Percentiles rank a stretch among this genome's conserved stretches.
These are phyloP conservation scores for Acinonyx jubatus DNA, from an alignment of 2,113 vertebrate species.

Conservation along the genomic window DNA sequence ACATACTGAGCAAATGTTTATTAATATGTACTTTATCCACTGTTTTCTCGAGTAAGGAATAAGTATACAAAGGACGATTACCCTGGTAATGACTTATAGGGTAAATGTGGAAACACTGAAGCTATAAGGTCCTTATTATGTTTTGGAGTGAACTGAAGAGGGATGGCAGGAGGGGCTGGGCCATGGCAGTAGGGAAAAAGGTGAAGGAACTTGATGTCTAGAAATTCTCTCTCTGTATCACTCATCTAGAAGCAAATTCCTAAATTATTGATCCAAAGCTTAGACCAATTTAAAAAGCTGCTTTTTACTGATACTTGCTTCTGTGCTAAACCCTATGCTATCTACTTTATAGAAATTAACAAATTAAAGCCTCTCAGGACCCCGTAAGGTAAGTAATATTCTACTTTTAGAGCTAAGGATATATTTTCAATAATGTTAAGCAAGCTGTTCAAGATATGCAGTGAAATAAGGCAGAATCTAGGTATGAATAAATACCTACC, in stretches of 20 bases:
- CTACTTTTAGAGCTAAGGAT: background rate
- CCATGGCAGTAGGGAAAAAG: background rate
- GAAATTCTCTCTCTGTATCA: background rate
- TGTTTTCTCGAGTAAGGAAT: background rate
- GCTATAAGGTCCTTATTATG: background rate
- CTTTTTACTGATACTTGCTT: background rate
- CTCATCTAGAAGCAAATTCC: background rate
- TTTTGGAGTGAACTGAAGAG: background rate
- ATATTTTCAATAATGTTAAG: background rate
- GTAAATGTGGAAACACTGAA: background rate
- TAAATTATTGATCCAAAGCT: conserved; percentile 12
- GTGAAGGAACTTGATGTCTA: background rate
- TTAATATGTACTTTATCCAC: background rate
- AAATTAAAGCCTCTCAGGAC: background rate
- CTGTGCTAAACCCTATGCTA: background rate
- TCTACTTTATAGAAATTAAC: conserved; percentile 13
- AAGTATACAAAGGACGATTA: background rate
- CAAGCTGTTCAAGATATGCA: background rate
- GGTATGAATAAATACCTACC: background rate
- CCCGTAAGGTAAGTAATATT: background rate
- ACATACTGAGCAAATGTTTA: background rate
- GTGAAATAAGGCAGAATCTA: background rate
- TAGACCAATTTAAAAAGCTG: background rate
- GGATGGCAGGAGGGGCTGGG: background rate
- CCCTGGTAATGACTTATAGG: background rate